Conservation (phyloP, 1,140 invertebrate genomes). For the Drosophila mauritiana region DNA sequence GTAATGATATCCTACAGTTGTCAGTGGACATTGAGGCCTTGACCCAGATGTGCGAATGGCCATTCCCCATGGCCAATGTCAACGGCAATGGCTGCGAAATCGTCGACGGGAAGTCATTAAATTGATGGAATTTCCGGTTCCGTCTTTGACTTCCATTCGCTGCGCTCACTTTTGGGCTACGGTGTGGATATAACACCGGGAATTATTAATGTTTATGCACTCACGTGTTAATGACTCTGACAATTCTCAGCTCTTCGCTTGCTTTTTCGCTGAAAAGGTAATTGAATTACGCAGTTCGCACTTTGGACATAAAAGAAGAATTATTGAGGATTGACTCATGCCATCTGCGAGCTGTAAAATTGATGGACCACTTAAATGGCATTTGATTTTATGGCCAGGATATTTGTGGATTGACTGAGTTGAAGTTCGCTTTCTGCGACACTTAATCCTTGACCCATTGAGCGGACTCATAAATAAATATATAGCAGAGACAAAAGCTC, state of each 20-base stretch:
- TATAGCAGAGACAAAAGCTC: neutral
- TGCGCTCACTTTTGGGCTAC: neutral
- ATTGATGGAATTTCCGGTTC: slow-evolving; percentile 68
- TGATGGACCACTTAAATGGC: slow-evolving; percentile 38
- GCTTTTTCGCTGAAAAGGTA: slow-evolving; percentile 1
- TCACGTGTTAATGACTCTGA: slow-evolving; percentile 35
- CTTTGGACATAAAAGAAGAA: slow-evolving; percentile 22
- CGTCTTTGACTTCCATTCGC: slow-evolving; percentile 18
- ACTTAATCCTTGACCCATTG: slow-evolving; percentile 33
- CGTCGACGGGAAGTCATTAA: slow-evolving; percentile 58
- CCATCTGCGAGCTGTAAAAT: slow-evolving; percentile 15
- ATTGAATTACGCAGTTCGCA: slow-evolving; percentile 29
- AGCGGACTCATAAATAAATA: slow-evolving; percentile 25
- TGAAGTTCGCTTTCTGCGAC: neutral
- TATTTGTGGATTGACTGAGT: neutral
- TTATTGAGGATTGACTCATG: slow-evolving; percentile 6
- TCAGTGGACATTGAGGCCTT: slow-evolving; percentile 11
- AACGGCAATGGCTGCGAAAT: slow-evolving; percentile 23
- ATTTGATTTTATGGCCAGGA: slow-evolving; percentile 38
- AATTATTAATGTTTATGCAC: slow-evolving; percentile 53
- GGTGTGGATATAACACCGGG: slow-evolving; percentile 28
- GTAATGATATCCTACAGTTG: slow-evolving; percentile 21
- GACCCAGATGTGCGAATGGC: slow-evolving; percentile 24
- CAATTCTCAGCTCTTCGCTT: slow-evolving; percentile 13
- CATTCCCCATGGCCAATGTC: slow-evolving; percentile 23